Percentiles rank a stretch among this genome's conserved stretches.
Conservation (phyloP, 2,797 vertebrate genomes). For the Pachyuromys duprasi region DNA sequence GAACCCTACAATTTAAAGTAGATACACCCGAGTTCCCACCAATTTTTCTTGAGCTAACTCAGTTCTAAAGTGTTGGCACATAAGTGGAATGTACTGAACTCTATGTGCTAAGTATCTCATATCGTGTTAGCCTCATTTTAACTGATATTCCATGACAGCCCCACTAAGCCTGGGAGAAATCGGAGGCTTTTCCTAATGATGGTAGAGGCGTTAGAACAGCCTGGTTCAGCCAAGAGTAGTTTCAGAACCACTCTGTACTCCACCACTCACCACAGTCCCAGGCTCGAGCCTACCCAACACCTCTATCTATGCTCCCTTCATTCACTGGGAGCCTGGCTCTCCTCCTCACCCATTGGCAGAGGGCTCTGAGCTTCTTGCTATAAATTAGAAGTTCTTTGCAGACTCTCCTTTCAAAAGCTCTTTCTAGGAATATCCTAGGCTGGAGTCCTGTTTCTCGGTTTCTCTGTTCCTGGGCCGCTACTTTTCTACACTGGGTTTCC, state of each 20-base stretch:
- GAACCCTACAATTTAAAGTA: background rate
- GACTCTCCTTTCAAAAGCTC: background rate
- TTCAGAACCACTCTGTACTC: background rate
- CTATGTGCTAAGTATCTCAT: background rate
- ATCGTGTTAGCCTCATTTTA: background rate
- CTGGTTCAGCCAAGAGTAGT: background rate
- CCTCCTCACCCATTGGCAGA: background rate
- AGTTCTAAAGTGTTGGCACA: background rate
- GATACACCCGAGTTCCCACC: background rate
- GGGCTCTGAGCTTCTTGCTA: background rate
- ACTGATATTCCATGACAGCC: background rate
- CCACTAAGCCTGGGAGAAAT: background rate
- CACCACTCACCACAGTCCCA: background rate
- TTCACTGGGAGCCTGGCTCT: background rate
- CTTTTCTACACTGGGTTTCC: background rate
- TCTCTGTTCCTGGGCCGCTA: background rate
- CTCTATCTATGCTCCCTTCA: background rate
- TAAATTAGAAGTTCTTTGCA: background rate
- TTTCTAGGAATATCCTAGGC: background rate
- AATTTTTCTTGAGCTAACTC: background rate
- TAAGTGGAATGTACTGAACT: background rate
- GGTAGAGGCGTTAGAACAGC: background rate
- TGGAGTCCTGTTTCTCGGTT: background rate
- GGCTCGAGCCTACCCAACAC: rapidly evolving
- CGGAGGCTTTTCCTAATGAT: background rate